These are phyloP conservation scores for Camponotus fellah DNA, from an alignment of 2,888 invertebrate species.

Conservation along the genomic window DNA sequence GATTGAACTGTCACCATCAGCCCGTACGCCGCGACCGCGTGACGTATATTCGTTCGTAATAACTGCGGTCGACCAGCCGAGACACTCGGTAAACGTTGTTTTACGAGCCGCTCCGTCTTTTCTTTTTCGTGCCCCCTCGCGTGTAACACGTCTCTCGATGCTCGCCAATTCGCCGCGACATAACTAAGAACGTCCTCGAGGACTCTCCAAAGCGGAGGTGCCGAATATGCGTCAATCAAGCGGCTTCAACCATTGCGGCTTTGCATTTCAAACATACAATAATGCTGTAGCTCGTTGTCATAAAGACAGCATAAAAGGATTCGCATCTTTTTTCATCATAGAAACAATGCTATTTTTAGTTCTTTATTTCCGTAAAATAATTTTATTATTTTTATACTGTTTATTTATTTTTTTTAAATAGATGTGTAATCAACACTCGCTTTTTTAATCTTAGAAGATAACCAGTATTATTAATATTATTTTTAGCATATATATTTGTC, in stretches of 20 bases:
- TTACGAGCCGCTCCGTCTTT: conserved; percentile 64
- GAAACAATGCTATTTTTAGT: neutral
- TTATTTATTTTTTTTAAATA: neutral
- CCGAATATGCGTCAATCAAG: conserved; percentile 8
- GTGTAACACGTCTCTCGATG: conserved; percentile 22
- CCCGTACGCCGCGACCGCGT: conserved; percentile 78
- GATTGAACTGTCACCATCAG: conserved; percentile 86
- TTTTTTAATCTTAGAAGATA: neutral
- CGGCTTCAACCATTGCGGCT: conserved; percentile 16
- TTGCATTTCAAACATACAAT: conserved; percentile 2
- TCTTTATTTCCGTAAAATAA: neutral
- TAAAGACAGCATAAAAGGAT: neutral
- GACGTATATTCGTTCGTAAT: conserved; percentile 83
- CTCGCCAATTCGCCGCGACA: conserved; percentile 6
- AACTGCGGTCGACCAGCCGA: conserved; percentile 81
- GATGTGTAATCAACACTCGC: neutral
- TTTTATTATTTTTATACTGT: neutral
- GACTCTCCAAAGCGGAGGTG: neutral
- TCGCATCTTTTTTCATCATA: neutral
- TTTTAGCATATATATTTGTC: neutral
- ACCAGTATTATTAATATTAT: neutral
- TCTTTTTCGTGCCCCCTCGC: conserved; percentile 6
- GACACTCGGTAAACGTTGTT: conserved; percentile 78
- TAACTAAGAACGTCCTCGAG: conserved; percentile 17
- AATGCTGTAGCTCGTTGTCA: neutral